Base-by-base conservation (phyloP, 53 echinoderm and acorn worm genomes). In the Patiria pectinifera region DNA sequence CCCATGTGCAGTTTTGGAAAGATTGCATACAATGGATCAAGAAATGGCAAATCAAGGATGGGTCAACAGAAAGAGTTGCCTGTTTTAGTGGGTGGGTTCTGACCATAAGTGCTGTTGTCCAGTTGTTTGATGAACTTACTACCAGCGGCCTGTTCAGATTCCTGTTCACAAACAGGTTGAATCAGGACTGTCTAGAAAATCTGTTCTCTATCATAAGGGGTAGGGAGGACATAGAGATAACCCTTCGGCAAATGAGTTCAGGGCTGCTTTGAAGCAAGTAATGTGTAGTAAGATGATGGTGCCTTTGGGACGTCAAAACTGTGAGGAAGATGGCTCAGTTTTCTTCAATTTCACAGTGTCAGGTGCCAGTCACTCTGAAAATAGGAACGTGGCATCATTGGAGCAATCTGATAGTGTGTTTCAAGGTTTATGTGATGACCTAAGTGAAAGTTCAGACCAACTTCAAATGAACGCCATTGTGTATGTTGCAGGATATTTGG, bases 221-320 rank as follows among this genome's bases (percentile, higher is more conserved):
- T 14, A 35, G 88, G 61, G 88, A 48, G 88, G 88, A 53, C 76
- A 88, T 43, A 75, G 77, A 63, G 76, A 76, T 63, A 88, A 76
- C 76, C 88, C 78, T 14, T 69, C 72, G 18, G 74, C 84, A 11
- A 46, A 83, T 84, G 92, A 92, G n/a, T 92, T 92, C 71, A 70
- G 75, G 81, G 84, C 83, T 58, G 84, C 84, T 1, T 48, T 85
- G 71, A 92, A 92, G 77, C 92, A 92, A 92, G 77, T 83, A 92
- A 71, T 92, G 71, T 84, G 83, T 48, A 92, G 69, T 48, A 92
- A 85, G 83, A 71, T 92, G 63, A 92, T 92, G 92, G 85, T 84
- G 12, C 74, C 85, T 44, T 81, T 47, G 81, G 81, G 48, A 19
- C 14, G 35, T 81, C 81, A 81, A 81, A 81, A 81, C 81, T 47